Evolutionary conservation across 2,113 vertebrate genomes (phyloP).

Genomic region (Psittacus erithacus): DNA sequence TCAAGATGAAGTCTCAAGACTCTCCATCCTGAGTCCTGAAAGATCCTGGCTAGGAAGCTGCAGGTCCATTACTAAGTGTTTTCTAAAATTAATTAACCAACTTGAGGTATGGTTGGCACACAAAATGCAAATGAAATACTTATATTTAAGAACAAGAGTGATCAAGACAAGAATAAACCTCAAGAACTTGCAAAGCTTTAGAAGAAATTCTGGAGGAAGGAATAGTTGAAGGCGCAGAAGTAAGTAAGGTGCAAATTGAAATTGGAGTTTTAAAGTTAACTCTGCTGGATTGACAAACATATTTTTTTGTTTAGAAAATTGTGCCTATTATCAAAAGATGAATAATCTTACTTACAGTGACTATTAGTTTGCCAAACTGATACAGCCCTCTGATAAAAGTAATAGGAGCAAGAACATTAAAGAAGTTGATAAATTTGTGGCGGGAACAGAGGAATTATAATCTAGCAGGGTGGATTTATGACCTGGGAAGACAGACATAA

Average conservation of each 20-base stretch:
- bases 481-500: not conserved
- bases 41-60: not conserved
- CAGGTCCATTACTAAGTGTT: not conserved
- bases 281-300: not conserved
- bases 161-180: not conserved
- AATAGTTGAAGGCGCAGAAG: not conserved
- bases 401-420: not conserved
- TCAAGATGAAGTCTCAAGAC: not conserved
- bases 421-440: not conserved
- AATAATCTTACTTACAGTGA: not conserved
- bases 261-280: not conserved
- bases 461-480: not conserved
- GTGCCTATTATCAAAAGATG: not conserved
- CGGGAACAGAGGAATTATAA: not conserved
- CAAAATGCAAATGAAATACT: not conserved
- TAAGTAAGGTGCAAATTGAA: not conserved
- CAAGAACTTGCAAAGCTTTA: not conserved
- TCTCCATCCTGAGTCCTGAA: not conserved
- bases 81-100: not conserved
- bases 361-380: not conserved
- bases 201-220: not conserved
- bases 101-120: not conserved
- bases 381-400: fast-evolving
- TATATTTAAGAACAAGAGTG: not conserved
- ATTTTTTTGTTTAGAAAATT: not conserved